phyloP scores from a whole-genome alignment of 2,888 invertebrate genomes.

The Leptinotarsa haldemani region DNA sequence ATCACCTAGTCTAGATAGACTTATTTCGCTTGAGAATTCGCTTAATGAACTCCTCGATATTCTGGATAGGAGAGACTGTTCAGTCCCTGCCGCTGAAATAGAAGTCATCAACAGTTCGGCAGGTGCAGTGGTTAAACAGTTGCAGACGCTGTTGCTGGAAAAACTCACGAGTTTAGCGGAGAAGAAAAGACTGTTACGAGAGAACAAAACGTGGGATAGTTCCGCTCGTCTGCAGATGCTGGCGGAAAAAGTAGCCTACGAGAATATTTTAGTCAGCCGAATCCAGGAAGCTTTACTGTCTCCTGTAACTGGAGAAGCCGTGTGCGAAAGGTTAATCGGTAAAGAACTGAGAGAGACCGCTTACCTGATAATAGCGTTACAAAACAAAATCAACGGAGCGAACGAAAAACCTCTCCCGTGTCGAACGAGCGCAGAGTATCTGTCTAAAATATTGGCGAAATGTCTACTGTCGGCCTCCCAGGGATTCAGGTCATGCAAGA shows the following conservation, averaged over 20 bases:
- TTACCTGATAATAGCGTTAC: constrained; percentile 79
- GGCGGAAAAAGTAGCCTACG: constrained; percentile 84
- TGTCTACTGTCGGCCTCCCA: constrained; percentile 68
- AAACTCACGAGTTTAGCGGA: constrained; percentile 78
- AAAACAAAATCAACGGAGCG: constrained; percentile 74
- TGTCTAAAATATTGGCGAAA: constrained; percentile 81
- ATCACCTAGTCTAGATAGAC: constrained; percentile 74
- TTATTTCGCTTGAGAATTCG: constrained; percentile 75
- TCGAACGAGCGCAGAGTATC: constrained; percentile 73
- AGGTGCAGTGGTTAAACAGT: constrained; percentile 71
- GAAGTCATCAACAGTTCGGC: constrained; percentile 70
- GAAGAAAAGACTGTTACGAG: constrained; percentile 72
- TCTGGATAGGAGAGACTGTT: constrained; percentile 64
- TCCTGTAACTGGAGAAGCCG: constrained; percentile 62
- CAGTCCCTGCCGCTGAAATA: constrained; percentile 68
- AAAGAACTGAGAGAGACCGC: constrained; percentile 82
- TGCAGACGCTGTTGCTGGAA: constrained; percentile 76
- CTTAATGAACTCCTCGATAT: constrained; percentile 74
- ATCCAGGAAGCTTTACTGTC: constrained; percentile 75
- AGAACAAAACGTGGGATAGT: constrained; percentile 76
- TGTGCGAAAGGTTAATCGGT: constrained; percentile 72
- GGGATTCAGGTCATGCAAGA: constrained; percentile 65
- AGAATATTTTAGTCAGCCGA: constrained; percentile 74
- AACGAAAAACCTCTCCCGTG: constrained; percentile 64
- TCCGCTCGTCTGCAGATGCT: constrained; percentile 77